phyloP scores from a whole-genome alignment of 37 sponge, comb jelly and placozoan species.

The Diacarnus erythraeanus region DNA sequence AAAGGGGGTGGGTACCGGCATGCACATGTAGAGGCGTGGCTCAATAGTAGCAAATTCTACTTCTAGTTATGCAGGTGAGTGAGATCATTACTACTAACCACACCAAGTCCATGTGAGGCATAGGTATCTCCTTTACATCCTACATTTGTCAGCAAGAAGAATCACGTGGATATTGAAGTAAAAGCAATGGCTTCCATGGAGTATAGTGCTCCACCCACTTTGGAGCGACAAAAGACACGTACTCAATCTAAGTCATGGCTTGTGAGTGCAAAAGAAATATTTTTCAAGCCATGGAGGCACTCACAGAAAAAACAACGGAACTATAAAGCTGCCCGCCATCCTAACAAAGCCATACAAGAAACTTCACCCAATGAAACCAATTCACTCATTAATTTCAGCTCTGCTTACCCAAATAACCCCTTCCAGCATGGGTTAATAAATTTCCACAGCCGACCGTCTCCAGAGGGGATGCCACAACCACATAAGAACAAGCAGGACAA shows the following conservation, averaged over 20 bases:
- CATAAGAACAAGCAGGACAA: background rate
- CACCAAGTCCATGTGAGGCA: no score
- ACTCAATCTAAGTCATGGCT: background rate
- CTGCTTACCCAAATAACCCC: background rate
- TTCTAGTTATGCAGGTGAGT: background rate
- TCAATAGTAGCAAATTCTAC: no score
- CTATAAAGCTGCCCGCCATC: background rate
- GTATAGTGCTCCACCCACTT: constrained; percentile 18
- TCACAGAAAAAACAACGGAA: background rate
- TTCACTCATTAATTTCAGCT: background rate
- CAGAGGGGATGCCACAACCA: background rate
- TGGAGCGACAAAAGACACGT: constrained; percentile 2
- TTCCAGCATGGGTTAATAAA: background rate
- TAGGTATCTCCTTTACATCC: background rate
- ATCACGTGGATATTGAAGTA: background rate
- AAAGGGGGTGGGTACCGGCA: no score
- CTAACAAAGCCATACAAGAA: background rate
- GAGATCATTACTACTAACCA: no score
- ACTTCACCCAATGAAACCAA: background rate
- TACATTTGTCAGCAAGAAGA: background rate
- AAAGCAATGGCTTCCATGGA: background rate
- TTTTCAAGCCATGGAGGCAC: constrained; percentile 17
- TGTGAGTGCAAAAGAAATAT: background rate
- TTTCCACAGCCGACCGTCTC: background rate
- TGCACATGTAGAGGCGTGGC: background rate